Base-by-base conservation (phyloP, 2,797 vertebrate species). In the Serranus cabrilla region DNA sequence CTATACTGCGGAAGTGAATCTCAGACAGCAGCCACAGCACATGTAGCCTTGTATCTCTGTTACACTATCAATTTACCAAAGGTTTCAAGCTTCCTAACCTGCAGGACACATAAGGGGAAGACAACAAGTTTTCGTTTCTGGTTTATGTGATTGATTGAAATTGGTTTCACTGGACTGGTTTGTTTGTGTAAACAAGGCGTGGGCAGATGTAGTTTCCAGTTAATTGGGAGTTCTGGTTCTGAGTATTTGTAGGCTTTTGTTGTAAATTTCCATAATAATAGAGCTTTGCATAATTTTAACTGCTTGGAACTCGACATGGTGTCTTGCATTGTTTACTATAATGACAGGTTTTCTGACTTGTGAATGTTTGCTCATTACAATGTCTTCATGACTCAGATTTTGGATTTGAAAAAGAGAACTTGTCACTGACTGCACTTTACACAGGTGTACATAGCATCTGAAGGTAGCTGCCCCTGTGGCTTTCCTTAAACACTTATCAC, bases 31-130 rank as follows among this genome's bases (percentile, higher is more conserved):
- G 47, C 51, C 43, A 56, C 21, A 25, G 63, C 42, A 60, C 4
- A 59, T 23, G 31, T 37, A 64, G 12, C 55, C 13, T 25, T 63
- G 11, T 27, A 42, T 68, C 37, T 69, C 58, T 51, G 65, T 72
- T 74, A 34, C 50, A 66, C 12, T 73, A 21, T 67, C 45, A 54
- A 0, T 71, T 82, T 60, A 64, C 34, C 1, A 18, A 40, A 43
- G 8, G n/a, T 54, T 61, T 45, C 17, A 34, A 42, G 10, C 21
- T 23, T 25, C 27, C 50, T 61, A 13, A 34, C 49, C 63, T 64
- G 67, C 17, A 52, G 11, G 18, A 58, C 17, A 31, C 1, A 14
- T 16, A 4, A 27, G 37, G 34, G 8, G 34, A 34, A 7, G 34
- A 34, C 34, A 17, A 1, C 5, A 63, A 17, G 4, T 7, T 40